Evolutionary conservation across 2,797 vertebrate species (phyloP).

Genomic region (Channa striata): DNA sequence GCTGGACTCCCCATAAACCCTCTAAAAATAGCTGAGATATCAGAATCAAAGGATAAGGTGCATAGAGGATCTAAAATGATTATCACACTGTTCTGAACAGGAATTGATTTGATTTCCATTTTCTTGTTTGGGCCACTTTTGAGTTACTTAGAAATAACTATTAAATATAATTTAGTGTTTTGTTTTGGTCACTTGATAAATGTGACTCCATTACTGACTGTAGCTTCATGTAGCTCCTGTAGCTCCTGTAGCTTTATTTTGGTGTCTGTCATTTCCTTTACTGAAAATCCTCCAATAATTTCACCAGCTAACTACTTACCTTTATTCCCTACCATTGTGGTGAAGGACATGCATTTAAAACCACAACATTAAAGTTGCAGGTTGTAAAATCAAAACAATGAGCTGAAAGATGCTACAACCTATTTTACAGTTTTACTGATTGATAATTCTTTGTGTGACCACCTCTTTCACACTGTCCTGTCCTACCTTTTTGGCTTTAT

Average conservation of each 20-base stretch:
- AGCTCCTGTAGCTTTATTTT: neutral
- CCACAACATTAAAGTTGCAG: neutral
- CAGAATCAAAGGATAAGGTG: neutral
- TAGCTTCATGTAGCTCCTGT: too few relatives aligned
- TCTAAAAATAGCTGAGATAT: conserved; percentile 6
- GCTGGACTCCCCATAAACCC: conserved; percentile 9
- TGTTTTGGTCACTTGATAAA: neutral
- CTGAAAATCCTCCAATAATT: neutral
- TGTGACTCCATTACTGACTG: neutral
- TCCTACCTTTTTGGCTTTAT: too few relatives aligned
- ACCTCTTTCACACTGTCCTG: neutral
- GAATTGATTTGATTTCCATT: neutral
- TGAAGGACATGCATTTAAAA: neutral
- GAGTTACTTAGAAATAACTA: neutral
- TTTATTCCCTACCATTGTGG: neutral
- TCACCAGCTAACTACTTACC: neutral
- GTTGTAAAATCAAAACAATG: neutral
- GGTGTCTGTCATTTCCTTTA: neutral
- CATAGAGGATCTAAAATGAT: neutral
- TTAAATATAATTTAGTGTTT: neutral
- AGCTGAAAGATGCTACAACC: neutral
- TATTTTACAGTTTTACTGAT: neutral
- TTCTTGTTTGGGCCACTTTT: neutral
- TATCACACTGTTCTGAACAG: neutral
- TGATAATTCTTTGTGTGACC: neutral